A percentile compares a stretch with the other conserved stretches of the same genome.
Conservation (phyloP, 1,140 invertebrate genomes). For the Drosophila lacertosa region DNA sequence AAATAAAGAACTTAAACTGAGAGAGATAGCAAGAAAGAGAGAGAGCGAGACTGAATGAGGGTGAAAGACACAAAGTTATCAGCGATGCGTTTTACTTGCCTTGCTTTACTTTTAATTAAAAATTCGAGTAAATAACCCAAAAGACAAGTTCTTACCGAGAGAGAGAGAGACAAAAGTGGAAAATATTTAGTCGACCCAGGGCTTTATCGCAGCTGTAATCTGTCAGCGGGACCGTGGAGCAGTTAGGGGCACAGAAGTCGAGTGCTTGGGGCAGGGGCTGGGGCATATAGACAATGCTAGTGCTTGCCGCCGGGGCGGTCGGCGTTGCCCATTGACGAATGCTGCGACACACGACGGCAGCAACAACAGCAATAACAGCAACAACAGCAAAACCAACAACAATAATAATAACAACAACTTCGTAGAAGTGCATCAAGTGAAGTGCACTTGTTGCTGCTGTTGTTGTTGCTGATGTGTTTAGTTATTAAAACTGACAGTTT, state of each 20-base stretch:
- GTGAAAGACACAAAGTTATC: constrained; percentile 61
- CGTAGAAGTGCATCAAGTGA: constrained; percentile 54
- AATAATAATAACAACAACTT: constrained; percentile 21
- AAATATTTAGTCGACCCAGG: constrained; percentile 25
- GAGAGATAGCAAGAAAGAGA: constrained; percentile 9
- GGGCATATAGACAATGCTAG: constrained; percentile 29
- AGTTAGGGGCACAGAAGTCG: constrained; percentile 27
- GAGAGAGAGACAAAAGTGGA: constrained; percentile 44
- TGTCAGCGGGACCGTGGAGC: constrained; percentile 51
- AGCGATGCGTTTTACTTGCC: constrained; percentile 46
- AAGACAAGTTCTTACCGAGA: constrained; percentile 14
- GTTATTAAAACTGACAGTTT: constrained; percentile 83
- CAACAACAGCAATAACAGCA: constrained; percentile 1
- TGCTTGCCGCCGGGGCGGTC: constrained; percentile 35
- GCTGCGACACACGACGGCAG: constrained; percentile 8
- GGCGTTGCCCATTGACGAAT: constrained; percentile 46
- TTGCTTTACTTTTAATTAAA: constrained; percentile 67
- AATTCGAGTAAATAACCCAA: constrained; percentile 26
- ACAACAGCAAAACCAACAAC: constrained; percentile 16
- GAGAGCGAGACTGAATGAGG: neutral
- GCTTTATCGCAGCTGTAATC: constrained; percentile 80
- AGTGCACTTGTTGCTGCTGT: constrained; percentile 50
- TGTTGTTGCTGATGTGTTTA: constrained; percentile 55
- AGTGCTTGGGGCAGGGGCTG: constrained; percentile 10
- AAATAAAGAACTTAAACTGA: constrained; percentile 14